Evolutionary conservation across 1,140 invertebrate genomes (phyloP).

Genomic region (Geopemphigus sp.): DNA sequence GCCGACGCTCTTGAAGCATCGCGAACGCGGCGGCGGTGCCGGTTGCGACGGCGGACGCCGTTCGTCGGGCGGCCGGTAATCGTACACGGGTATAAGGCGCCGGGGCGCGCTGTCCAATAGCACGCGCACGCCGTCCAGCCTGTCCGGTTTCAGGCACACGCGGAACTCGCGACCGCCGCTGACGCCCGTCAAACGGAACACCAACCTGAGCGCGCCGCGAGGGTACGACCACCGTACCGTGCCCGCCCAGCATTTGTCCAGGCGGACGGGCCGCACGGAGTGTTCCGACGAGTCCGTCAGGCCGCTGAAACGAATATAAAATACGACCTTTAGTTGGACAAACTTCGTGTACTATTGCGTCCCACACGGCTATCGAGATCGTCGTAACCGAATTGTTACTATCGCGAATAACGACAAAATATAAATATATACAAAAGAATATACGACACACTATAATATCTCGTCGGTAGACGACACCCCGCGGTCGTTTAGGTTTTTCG

Average conservation of each 20-base stretch:
- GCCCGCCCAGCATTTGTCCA: conserved; percentile 40
- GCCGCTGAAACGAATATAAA: conserved; percentile 16
- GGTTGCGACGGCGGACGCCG: neutral
- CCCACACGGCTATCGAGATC: too few species aligned
- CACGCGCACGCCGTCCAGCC: conserved; percentile 40
- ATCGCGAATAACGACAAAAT: too few species aligned
- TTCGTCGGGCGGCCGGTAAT: neutral
- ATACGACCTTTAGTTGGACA: too few species aligned
- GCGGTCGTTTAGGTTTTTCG: too few species aligned
- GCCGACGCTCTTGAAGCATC: conserved; percentile 42
- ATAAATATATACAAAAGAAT: too few species aligned
- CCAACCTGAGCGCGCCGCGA: conserved; percentile 21
- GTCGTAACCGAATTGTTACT: too few species aligned
- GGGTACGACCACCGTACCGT: conserved; percentile 41
- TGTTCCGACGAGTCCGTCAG: conserved; percentile 34
- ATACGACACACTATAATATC: too few species aligned
- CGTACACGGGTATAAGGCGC: conserved; percentile 35
- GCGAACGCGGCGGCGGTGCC: neutral
- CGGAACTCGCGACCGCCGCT: conserved; percentile 38
- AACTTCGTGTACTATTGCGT: too few species aligned
- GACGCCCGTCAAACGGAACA: conserved; percentile 41
- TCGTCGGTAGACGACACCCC: too few species aligned
- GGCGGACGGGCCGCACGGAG: conserved; percentile 32
- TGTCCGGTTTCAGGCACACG: conserved; percentile 45
- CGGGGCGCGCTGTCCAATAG: conserved; percentile 32